phyloP scores from a whole-genome alignment of 2,888 invertebrate species.

The Netelia melanura region DNA sequence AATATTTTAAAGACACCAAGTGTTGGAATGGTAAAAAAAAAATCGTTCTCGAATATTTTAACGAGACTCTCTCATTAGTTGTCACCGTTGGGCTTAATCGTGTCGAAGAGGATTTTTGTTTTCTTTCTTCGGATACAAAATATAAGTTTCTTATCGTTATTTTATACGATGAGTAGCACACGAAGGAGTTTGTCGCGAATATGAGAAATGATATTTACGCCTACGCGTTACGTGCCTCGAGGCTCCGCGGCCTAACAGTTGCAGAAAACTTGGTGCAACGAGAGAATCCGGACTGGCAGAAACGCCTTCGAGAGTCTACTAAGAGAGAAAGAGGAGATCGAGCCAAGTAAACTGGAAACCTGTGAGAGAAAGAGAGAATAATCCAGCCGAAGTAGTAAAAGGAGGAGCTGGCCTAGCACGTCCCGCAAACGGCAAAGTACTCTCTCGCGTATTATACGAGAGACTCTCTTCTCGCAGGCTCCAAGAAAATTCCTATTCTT shows the following conservation, averaged over 20 bases:
- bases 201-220: conserved; percentile 61
- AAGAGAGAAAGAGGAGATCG: conserved; percentile 3
- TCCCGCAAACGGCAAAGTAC: conserved; percentile 4
- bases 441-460: background rate
- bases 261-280: conserved; percentile 18
- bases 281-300: conserved; percentile 28
- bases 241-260: conserved; percentile 14
- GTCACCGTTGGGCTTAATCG: background rate
- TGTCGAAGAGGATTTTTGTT: background rate
- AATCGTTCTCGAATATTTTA: background rate
- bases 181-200: conserved; percentile 29
- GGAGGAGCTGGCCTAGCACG: background rate
- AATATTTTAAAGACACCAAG: background rate
- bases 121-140: background rate
- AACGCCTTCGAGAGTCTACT: conserved; percentile 30
- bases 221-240: conserved; percentile 42
- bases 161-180: background rate
- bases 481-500: conserved; percentile 48
- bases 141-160: conserved; percentile 6
- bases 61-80: no score
- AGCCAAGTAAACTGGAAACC: background rate
- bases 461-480: background rate
- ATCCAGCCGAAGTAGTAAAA: background rate
- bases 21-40: background rate
- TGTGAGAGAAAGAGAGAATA: conserved; percentile 20